A percentile compares a stretch with the other conserved stretches of the same genome.
These are phyloP conservation scores for Centropristis striata DNA, from an alignment of 2,113 vertebrate genomes.

Conservation along the genomic window DNA sequence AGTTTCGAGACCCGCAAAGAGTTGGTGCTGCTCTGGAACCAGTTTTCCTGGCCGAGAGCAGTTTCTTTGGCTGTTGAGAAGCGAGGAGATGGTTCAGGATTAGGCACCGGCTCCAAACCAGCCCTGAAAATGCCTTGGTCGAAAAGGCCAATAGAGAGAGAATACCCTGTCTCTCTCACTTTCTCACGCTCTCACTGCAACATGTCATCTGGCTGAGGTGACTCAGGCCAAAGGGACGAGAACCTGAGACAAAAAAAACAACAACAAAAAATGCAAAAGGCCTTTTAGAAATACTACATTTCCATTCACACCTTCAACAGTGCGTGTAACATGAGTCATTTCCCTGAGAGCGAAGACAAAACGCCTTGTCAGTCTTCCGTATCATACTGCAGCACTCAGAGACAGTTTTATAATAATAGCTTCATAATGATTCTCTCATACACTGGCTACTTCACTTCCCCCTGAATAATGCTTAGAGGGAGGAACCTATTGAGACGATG, in stretches of 20 bases:
- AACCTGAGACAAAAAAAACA: conserved; percentile 20
- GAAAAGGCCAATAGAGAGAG: no score
- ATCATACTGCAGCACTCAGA: conserved; percentile 16
- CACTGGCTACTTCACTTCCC: background rate
- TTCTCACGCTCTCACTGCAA: conserved; percentile 21
- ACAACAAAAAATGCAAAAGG: conserved; percentile 36
- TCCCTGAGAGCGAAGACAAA: conserved; percentile 51
- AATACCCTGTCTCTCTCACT: background rate
- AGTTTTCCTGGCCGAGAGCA: no score
- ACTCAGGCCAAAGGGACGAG: conserved; percentile 23
- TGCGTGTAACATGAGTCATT: conserved; percentile 48
- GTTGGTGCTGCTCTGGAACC: no score
- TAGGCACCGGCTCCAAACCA: no score
- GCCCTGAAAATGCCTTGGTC: no score
- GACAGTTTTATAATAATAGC: conserved; percentile 44
- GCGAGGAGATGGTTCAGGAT: no score
- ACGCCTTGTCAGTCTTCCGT: conserved; percentile 24
- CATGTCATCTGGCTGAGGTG: conserved; percentile 48
- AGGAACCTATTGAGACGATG: background rate
- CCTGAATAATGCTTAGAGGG: conserved; percentile 10
- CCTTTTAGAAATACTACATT: conserved; percentile 25
- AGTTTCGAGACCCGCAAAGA: no score
- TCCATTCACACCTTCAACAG: conserved; percentile 39
- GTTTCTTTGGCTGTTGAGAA: no score
- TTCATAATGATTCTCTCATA: conserved; percentile 22